These are phyloP conservation scores for Tiliacea citrago DNA, from an alignment of 2,888 invertebrate species.

Conservation along the genomic window DNA sequence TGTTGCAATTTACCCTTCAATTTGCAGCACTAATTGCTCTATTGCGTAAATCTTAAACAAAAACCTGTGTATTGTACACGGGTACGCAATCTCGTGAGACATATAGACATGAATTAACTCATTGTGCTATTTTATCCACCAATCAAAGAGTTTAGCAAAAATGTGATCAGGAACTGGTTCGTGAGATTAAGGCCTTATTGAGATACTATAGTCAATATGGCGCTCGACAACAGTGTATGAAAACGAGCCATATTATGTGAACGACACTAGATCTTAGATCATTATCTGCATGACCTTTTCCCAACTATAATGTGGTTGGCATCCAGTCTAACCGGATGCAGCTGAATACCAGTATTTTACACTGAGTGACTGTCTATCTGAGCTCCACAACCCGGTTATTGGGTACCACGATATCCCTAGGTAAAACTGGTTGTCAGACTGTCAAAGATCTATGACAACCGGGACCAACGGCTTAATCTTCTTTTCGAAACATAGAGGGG, in stretches of 20 bases:
- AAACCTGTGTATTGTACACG: slow-evolving; percentile 52
- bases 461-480: too few relatives aligned
- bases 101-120: slow-evolving; percentile 61
- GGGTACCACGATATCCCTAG: too few relatives aligned
- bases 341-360: too few relatives aligned
- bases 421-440: too few relatives aligned
- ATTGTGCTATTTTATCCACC: slow-evolving; percentile 64
- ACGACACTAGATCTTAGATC: too few relatives aligned
- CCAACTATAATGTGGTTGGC: too few relatives aligned
- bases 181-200: slow-evolving; percentile 22
- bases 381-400: too few relatives aligned
- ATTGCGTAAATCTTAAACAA: slow-evolving; percentile 58
- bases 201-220: not conserved
- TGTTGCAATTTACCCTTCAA: slow-evolving; percentile 57
- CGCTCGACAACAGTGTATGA: not conserved
- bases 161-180: slow-evolving; percentile 43
- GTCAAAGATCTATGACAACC: too few relatives aligned
- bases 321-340: too few relatives aligned
- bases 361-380: too few relatives aligned
- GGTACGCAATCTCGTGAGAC: slow-evolving; percentile 65
- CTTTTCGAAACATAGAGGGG: too few relatives aligned
- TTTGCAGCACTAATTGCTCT: slow-evolving; percentile 45
- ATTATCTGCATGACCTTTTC: too few relatives aligned
- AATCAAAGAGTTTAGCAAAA: slow-evolving; percentile 46
- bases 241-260: not conserved